These are phyloP conservation scores for Epinotia ramella DNA, from an alignment of 2,888 invertebrate genomes.

Conservation along the genomic window DNA sequence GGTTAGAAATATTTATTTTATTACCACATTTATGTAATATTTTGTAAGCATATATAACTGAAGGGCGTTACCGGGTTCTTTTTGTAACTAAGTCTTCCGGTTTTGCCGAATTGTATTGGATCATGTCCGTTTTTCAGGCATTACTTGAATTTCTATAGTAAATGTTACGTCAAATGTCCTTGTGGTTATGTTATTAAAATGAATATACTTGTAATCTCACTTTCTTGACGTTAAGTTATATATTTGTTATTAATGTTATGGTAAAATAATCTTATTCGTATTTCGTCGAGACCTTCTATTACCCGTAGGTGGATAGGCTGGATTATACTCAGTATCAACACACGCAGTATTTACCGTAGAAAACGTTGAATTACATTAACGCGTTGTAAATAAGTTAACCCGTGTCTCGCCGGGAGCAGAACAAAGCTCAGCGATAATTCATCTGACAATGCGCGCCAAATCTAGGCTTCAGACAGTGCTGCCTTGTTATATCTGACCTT, in stretches of 20 bases:
- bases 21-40: constrained; percentile 49
- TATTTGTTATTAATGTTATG: constrained; percentile 32
- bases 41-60: constrained; percentile 38
- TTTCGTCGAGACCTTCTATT: neutral
- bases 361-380: neutral
- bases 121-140: neutral
- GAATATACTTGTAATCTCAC: neutral
- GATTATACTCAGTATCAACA: constrained; percentile 1
- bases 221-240: neutral
- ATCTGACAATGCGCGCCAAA: neutral
- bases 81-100: constrained; percentile 2
- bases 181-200: neutral
- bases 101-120: neutral
- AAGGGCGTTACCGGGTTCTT: constrained; percentile 19
- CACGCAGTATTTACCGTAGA: neutral
- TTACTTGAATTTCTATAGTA: too few relatives aligned
- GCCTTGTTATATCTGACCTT: too few relatives aligned
- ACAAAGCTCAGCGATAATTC: neutral
- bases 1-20: constrained; percentile 61
- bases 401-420: neutral
- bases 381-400: neutral
- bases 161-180: neutral
- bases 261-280: constrained; percentile 9
- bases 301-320: neutral
- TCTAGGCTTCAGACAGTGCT: neutral